phyloP scores from a whole-genome alignment of 2,113 vertebrate genomes.

The Psittacara wagleri region DNA sequence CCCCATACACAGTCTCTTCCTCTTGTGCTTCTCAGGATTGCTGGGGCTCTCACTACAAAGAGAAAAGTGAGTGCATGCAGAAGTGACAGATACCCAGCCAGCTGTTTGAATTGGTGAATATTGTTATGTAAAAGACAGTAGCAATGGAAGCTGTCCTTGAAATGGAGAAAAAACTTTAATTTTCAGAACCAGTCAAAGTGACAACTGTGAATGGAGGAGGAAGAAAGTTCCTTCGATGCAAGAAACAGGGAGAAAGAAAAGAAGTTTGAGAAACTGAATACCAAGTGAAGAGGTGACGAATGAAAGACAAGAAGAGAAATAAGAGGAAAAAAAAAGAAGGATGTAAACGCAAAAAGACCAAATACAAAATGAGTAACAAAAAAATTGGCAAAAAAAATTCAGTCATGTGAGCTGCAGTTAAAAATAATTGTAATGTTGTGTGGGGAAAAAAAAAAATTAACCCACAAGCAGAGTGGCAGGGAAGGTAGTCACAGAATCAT shows the following conservation, averaged over 20 bases:
- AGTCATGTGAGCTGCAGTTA: background rate
- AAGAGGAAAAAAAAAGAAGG: background rate
- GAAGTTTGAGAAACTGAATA: background rate
- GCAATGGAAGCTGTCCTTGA: background rate
- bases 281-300: background rate
- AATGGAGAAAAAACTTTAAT: background rate
- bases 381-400: background rate
- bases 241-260: background rate
- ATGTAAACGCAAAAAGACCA: background rate
- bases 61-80: background rate
- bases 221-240: background rate
- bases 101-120: background rate
- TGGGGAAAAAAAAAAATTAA: accelerated
- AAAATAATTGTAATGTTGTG: background rate
- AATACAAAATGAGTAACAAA: background rate
- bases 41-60: background rate
- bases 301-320: background rate
- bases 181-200: background rate
- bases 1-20: background rate
- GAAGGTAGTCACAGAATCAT: background rate
- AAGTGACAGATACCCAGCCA: background rate
- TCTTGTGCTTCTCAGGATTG: background rate
- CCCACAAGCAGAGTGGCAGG: accelerated
- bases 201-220: accelerated
- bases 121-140: background rate